Evolutionary conservation across 2,113 vertebrate genomes (phyloP).

Genomic region (Myiozetetes cayanensis): DNA sequence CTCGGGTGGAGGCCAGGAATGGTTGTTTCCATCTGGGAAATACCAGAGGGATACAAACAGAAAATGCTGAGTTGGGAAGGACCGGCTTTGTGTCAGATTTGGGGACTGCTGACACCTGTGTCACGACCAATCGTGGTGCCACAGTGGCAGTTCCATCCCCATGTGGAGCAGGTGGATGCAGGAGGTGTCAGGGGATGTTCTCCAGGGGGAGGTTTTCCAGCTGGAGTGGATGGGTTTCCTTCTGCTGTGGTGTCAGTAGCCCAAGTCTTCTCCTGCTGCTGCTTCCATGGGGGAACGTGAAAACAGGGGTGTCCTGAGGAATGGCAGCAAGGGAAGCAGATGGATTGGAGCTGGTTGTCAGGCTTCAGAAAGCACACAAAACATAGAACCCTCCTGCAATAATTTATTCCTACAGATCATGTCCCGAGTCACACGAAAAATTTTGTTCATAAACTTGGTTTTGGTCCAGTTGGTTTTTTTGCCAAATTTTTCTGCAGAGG

Average conservation of each 20-base stretch:
- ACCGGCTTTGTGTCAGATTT: neutral
- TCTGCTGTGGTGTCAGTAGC: neutral
- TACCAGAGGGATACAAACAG: neutral
- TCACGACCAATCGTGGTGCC: rapidly evolving
- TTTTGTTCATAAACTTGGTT: neutral
- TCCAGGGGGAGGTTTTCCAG: neutral
- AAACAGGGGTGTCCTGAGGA: neutral
- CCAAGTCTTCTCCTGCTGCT: neutral
- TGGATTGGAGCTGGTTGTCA: neutral
- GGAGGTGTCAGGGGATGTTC: rapidly evolving
- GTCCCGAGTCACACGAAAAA: neutral
- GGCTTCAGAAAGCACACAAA: neutral
- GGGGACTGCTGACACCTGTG: neutral
- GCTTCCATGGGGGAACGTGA: neutral
- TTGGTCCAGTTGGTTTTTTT: neutral
- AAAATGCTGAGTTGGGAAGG: neutral
- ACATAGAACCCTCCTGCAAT: neutral
- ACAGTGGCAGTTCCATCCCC: rapidly evolving
- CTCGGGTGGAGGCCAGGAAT: neutral
- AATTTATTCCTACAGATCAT: neutral
- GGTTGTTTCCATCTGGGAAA: neutral
- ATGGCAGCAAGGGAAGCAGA: too few relatives aligned
- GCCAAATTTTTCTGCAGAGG: neutral
- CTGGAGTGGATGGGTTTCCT: neutral
- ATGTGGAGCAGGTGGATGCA: neutral